Evolutionary conservation across 2,797 vertebrate genomes (phyloP).

Genomic region (Poeciliopsis gracilis): DNA sequence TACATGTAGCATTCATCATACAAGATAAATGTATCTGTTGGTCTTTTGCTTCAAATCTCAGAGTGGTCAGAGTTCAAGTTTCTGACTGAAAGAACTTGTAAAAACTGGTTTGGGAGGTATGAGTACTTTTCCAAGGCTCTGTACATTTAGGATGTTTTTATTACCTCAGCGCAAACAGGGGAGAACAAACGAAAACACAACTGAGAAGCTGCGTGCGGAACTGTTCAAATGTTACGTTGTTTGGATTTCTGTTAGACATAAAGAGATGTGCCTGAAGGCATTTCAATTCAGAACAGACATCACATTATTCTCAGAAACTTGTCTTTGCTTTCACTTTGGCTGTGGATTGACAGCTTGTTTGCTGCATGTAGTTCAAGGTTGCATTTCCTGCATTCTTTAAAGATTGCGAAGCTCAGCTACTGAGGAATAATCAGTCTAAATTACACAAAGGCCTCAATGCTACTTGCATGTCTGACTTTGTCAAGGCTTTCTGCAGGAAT

Average conservation of each 20-base stretch:
- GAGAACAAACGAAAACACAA: neutral
- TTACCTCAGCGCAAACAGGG: neutral
- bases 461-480: neutral
- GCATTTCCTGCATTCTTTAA: neutral
- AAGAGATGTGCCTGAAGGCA: neutral
- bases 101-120: neutral
- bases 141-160: neutral
- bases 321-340: constrained; percentile 5
- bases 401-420: neutral
- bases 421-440: neutral
- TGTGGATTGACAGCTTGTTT: neutral
- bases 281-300: neutral
- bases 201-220: too few species aligned
- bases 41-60: neutral
- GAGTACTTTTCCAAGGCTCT: neutral
- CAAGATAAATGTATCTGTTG: neutral
- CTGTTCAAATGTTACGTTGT: neutral
- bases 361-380: neutral
- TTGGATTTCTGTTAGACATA: neutral
- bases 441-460: neutral
- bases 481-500: neutral
- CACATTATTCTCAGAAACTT: neutral
- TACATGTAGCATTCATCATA: too few species aligned
- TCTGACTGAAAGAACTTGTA: too few species aligned
- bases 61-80: neutral